Evolutionary conservation across 2,888 invertebrate genomes (phyloP), one percentile per base, ranked within the genome.

Genomic region (Brenthis ino): DNA sequence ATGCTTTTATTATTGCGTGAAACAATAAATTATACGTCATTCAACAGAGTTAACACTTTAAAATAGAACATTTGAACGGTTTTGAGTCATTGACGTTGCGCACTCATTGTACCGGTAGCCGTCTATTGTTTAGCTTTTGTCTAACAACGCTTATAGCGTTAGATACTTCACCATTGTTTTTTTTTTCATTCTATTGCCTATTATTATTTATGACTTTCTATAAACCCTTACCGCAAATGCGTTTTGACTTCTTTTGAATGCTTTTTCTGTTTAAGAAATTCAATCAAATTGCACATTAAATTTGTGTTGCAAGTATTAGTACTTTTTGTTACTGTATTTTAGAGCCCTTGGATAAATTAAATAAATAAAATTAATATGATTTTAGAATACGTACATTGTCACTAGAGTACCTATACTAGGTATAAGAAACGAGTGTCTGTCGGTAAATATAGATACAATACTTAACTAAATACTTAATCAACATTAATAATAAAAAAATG

Each of bases 41-140:
- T 60, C 60, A 60, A 50, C 0, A 60, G 50, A 50, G 6, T 60
- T 60, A 60, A 28, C 50, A 60, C 60, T 60, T 50, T 6, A 28
- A 60, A 50, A 33, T 60, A 60, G 60, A 50, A 50, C 50, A 33
- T 33, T 60, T n/a, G 33, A 60, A 4, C 50, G 50, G 50, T 48
- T 57, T 60, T n/a, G 24, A 50, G 12, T 60, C 28, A 50, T 28
- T 50, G 28, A 60, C 58, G 58, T 65, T 69, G 72, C 68, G 12
- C 68, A 68, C 64, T 68, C 72, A 72, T 71, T 74, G 72, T 72
- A 64, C 54, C 65, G 64, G 70, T 69, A 68, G 72, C 73, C 37
- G 48, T 16, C 56, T 67, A 74, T 74, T 74, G 74, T 74, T 69
- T 57, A 14, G 57, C 48, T 68, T 67, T 70, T 70, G 70, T 67